Conservation (phyloP, 2,797 vertebrate species). For the Chelon auratus region DNA sequence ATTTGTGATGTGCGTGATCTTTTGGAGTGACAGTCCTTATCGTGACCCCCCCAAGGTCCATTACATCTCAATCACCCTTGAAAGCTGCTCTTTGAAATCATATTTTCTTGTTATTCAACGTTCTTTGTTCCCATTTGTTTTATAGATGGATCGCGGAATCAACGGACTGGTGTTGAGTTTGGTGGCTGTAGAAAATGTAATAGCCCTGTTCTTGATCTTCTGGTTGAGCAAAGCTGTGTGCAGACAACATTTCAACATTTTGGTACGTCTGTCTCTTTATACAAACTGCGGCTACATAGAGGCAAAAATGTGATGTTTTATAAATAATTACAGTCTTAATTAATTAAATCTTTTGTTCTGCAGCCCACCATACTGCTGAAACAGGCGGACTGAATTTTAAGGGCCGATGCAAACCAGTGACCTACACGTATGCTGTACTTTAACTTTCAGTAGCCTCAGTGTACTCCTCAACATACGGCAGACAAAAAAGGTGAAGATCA, state of each 20-base stretch:
- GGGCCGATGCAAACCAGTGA: neutral
- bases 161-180: slow-evolving; percentile 30
- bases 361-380: slow-evolving; percentile 82
- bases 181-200: slow-evolving; percentile 62
- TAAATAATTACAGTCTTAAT: neutral
- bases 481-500: neutral
- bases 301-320: neutral
- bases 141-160: slow-evolving; percentile 20
- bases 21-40: fast-evolving
- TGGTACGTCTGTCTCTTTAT: slow-evolving; percentile 70
- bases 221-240: slow-evolving; percentile 84
- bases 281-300: neutral
- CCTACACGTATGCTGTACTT: neutral
- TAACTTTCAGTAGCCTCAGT: neutral
- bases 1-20: neutral
- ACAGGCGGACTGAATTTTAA: slow-evolving; percentile 57
- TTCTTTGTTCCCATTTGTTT: neutral
- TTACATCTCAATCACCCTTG: neutral
- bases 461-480: neutral
- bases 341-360: slow-evolving; percentile 24
- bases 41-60: slow-evolving; percentile 11
- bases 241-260: slow-evolving; percentile 79
- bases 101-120: neutral
- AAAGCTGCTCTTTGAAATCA: neutral
- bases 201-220: slow-evolving; percentile 72